Evolutionary conservation across 1,140 invertebrate species (phyloP), one percentile per base, ranked within the genome.

Genomic region (Ceratitis capitata): DNA sequence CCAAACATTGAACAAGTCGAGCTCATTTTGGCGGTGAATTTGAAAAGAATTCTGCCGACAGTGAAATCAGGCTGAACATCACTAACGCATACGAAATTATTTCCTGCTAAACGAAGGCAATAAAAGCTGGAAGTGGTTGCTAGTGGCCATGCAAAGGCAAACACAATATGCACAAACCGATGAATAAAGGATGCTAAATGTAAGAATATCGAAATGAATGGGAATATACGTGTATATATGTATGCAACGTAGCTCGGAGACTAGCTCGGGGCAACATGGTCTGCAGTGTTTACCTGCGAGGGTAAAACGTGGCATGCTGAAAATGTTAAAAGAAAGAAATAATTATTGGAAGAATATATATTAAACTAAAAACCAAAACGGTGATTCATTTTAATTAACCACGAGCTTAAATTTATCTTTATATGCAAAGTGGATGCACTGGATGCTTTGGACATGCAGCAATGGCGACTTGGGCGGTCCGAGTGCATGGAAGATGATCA

Each of bases 101-200:
- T 83, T 83, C 82, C 82, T 83, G 82, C 53, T 83, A 83, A 83
- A 53, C 45, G 82, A 53, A 29, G 45, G 49, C 82, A 53, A 49
- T 51, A 51, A 83, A 83, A 83, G 29, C 19, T 83, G 45, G 47
- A 32, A 78, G 35, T n/a, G 39, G 32, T 26, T 3, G 23, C 69
- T 42, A 26, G 39, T 19, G 69, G 69, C 32, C 16, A 2, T 45
- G 42, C 19, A 45, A 23, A 39, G n/a, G 42, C n/a, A 7, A 45
- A 14, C 39, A 47, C 78, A 23, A 51, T 26, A 32, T 51, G 82
- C 26, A 45, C 69, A 9, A 23, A 1, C 39, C 29, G 19, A 35
- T 35, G 35, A 42, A 19, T 1, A 78, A 45, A 78, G 69, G 29
- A 78, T 26, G 39, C 39, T 23, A 9, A 23, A 47, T 74, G 39